Percentiles rank a stretch among this genome's conserved stretches.
Evolutionary conservation across 2,797 vertebrate species (phyloP).

Genomic region (Mormyrops attenuatus): DNA sequence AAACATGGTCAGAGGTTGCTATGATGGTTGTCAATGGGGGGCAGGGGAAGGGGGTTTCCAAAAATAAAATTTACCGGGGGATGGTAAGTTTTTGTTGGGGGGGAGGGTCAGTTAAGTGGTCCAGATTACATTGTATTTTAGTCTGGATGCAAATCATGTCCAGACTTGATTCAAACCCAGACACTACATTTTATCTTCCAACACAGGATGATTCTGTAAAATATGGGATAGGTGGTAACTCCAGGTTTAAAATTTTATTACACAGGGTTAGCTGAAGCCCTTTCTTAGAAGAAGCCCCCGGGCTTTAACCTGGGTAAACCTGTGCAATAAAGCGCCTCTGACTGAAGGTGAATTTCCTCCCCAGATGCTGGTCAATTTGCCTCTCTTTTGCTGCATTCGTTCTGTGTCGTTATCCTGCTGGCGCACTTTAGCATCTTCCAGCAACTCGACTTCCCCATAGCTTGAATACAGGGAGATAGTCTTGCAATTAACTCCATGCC

Average conservation of each 20-base stretch:
- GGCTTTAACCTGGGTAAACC: neutral
- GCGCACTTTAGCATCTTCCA: neutral
- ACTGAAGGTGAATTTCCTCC: neutral
- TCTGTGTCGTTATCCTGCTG: neutral
- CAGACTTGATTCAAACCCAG: neutral
- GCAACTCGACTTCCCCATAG: neutral
- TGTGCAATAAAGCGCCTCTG: neutral
- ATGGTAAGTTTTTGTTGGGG: neutral
- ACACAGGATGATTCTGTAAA: neutral
- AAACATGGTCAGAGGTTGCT: neutral
- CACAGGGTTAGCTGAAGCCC: neutral
- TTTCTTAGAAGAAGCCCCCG: neutral
- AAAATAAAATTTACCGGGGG: neutral
- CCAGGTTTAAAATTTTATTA: neutral
- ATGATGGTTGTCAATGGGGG: neutral
- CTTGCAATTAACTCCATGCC: conserved; percentile 4
- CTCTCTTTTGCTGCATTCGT: neutral
- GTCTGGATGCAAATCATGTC: neutral
- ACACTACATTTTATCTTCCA: neutral
- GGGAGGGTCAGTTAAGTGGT: neutral
- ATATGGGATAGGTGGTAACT: neutral
- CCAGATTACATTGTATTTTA: neutral
- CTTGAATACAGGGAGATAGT: neutral
- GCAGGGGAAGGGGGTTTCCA: neutral
- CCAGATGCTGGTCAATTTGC: neutral